These are phyloP conservation scores for Tipula helvola DNA, from an alignment of 2,888 invertebrate species.

Conservation along the genomic window DNA sequence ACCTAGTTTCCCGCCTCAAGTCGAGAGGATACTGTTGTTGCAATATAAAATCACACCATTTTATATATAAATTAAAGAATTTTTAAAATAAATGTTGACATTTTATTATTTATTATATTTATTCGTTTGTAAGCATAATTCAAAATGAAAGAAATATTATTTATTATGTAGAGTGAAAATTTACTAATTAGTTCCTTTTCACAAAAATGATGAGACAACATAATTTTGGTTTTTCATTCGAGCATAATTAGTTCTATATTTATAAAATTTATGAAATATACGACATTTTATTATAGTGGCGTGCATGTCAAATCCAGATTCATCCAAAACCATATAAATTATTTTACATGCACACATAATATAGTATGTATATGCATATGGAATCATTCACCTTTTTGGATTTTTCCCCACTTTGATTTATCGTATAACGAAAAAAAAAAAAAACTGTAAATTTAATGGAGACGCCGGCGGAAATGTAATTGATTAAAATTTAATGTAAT, in stretches of 20 bases:
- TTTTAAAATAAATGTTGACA: neutral
- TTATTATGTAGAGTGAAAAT: neutral
- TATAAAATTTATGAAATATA: neutral
- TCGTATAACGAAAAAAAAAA: neutral
- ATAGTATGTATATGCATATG: too few relatives aligned
- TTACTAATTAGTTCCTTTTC: constrained; percentile 4
- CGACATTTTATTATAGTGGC: neutral
- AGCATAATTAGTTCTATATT: neutral
- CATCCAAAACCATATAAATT: neutral
- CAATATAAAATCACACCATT: neutral
- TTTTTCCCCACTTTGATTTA: neutral
- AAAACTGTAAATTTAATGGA: neutral
- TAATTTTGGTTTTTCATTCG: neutral
- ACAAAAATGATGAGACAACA: neutral
- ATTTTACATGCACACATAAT: neutral
- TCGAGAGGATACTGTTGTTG: neutral
- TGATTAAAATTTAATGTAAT: neutral
- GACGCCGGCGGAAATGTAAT: constrained; percentile 4
- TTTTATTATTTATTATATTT: neutral
- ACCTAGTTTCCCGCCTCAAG: neutral
- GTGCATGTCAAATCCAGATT: neutral
- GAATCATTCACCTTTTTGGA: neutral
- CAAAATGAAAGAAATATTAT: neutral
- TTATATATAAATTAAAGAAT: neutral
- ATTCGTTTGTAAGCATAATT: neutral